phyloP scores from a whole-genome alignment of 2,888 invertebrate species.

The Alsophila aescularia region DNA sequence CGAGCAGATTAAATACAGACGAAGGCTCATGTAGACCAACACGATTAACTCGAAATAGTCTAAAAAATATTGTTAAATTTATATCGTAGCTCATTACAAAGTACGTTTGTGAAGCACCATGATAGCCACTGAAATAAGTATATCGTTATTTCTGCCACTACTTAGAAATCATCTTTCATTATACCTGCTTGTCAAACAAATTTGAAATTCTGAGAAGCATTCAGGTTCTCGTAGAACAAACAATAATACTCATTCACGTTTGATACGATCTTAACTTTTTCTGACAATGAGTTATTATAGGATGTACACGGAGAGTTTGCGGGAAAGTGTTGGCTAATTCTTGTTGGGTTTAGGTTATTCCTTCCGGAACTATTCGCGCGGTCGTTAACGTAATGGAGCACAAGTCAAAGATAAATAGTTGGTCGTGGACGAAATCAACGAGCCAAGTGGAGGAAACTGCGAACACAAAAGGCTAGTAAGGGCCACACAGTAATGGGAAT shows the following conservation, averaged over 20 bases:
- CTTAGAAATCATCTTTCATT: constrained; percentile 19
- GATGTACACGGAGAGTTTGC: constrained; percentile 25
- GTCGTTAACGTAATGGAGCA: constrained; percentile 75
- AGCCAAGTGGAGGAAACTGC: constrained; percentile 56
- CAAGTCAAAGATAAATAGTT: constrained; percentile 70
- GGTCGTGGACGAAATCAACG: constrained; percentile 62
- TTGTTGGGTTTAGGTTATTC: constrained; percentile 56
- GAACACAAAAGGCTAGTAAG: constrained; percentile 49
- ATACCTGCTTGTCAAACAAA: constrained; percentile 4
- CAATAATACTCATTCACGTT: constrained; percentile 18
- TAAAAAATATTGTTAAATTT: neutral
- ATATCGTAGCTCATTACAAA: neutral
- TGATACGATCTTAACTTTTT: constrained; percentile 27
- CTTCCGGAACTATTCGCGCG: constrained; percentile 67
- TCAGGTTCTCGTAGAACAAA: constrained; percentile 14
- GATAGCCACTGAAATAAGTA: constrained; percentile 8
- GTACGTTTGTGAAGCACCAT: constrained; percentile 25
- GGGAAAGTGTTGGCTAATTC: constrained; percentile 52
- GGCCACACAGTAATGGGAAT: constrained; percentile 46
- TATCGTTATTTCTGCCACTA: constrained; percentile 24
- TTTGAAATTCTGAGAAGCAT: constrained; percentile 19
- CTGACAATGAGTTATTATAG: constrained; percentile 34
- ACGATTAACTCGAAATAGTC: neutral
- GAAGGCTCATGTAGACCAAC: too few species aligned
- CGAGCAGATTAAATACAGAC: neutral